Percentiles rank a stretch among this genome's conserved stretches.
phyloP scores from a whole-genome alignment of 2,888 invertebrate genomes.

The Thymelicus lineola region DNA sequence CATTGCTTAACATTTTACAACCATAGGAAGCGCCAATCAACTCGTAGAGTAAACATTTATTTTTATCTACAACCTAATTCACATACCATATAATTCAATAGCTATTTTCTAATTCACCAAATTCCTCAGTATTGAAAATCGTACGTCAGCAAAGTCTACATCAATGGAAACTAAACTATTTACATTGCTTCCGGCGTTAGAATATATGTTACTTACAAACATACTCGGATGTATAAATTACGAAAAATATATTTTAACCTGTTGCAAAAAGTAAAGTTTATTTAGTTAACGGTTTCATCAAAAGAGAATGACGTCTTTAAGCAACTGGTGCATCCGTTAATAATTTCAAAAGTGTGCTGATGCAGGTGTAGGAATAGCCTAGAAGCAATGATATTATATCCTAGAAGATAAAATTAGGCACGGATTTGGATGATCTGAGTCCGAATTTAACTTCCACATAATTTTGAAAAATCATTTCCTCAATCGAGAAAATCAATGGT shows the following conservation, averaged over 20 bases:
- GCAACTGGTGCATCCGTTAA: background rate
- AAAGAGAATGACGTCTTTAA: background rate
- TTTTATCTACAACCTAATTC: conserved; percentile 24
- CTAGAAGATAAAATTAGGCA: background rate
- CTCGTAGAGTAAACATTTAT: conserved; percentile 8
- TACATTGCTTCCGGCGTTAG: conserved; percentile 15
- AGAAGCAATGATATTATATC: background rate
- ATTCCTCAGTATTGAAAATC: conserved; percentile 5
- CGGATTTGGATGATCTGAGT: background rate
- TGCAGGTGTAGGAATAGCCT: background rate
- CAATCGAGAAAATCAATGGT: background rate
- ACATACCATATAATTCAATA: conserved; percentile 9
- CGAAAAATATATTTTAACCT: conserved; percentile 18
- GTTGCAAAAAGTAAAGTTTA: conserved; percentile 15
- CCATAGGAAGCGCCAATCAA: background rate
- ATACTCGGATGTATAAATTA: conserved; percentile 27
- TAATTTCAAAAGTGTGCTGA: background rate
- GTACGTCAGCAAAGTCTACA: conserved; percentile 24
- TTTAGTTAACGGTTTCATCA: conserved; percentile 9
- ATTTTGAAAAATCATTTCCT: background rate
- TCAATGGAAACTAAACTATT: conserved; percentile 31
- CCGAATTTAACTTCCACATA: background rate
- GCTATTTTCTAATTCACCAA: conserved; percentile 6
- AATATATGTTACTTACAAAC: conserved; percentile 10
- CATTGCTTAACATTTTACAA: background rate